Conservation (phyloP, 2,797 vertebrate genomes). For the Rhodeus uyekii region DNA sequence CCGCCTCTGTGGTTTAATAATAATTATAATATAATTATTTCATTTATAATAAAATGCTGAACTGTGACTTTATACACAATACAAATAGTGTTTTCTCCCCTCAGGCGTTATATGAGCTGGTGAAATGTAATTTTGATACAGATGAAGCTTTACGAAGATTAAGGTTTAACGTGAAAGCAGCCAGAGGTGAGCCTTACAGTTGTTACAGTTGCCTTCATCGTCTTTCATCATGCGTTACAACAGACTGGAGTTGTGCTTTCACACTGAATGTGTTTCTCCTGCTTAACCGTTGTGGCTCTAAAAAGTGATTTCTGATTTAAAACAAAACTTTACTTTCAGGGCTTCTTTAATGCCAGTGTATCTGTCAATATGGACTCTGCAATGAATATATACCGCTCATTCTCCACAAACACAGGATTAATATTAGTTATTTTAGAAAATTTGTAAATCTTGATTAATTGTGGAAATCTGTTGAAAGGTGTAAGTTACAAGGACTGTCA, state of each 20-base stretch:
- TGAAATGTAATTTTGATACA: constrained; percentile 96
- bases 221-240: not conserved
- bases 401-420: too few species aligned
- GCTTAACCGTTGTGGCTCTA: not conserved
- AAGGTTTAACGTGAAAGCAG: constrained; percentile 96
- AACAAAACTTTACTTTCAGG: too few species aligned
- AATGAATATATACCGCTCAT: too few species aligned
- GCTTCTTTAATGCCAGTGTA: too few species aligned
- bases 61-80: not conserved
- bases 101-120: constrained; percentile 94
- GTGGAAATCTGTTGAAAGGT: not conserved
- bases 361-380: too few species aligned
- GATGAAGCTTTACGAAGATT: constrained; percentile 94
- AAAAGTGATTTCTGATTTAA: not conserved
- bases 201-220: not conserved
- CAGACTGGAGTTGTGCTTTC: not conserved
- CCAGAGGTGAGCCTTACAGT: constrained; percentile 83
- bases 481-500: not conserved
- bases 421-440: too few species aligned
- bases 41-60: not conserved
- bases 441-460: not conserved
- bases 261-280: not conserved
- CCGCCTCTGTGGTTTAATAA: not conserved
- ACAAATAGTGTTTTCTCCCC: constrained; percentile 41
- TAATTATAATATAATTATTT: not conserved